Conservation (phyloP, 2,888 invertebrate genomes). For the Melitaea athalia region DNA sequence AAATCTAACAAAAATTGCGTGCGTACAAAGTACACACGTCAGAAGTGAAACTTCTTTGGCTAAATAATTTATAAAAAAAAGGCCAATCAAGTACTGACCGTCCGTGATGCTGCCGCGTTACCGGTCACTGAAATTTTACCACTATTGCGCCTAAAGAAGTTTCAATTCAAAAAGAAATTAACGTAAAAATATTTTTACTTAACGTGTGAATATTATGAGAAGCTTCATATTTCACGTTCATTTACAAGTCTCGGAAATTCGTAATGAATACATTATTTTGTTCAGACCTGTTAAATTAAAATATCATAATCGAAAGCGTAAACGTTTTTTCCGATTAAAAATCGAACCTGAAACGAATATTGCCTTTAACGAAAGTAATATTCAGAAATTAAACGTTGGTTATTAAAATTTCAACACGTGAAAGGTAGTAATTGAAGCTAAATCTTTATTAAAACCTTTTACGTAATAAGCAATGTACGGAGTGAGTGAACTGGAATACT, state of each 20-base stretch:
- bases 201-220: neutral
- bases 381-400: neutral
- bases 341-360: neutral
- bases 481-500: no score
- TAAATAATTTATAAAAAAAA: no score
- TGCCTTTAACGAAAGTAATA: neutral
- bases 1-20: no score
- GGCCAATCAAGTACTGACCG: no score
- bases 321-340: constrained; percentile 1
- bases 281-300: neutral
- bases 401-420: neutral
- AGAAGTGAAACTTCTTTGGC: no score
- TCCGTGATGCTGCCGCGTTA: no score
- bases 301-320: neutral
- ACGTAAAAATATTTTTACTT: neutral
- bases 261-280: neutral
- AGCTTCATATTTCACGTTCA: neutral
- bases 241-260: neutral
- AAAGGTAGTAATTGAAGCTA: neutral
- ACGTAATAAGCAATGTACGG: neutral
- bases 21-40: no score
- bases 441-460: neutral
- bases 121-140: no score
- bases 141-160: neutral
- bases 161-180: neutral